A percentile compares a stretch with the other conserved stretches of the same genome.
These are phyloP conservation scores for Drosophila hamatofila DNA, from an alignment of 2,888 invertebrate genomes.

Conservation along the genomic window DNA sequence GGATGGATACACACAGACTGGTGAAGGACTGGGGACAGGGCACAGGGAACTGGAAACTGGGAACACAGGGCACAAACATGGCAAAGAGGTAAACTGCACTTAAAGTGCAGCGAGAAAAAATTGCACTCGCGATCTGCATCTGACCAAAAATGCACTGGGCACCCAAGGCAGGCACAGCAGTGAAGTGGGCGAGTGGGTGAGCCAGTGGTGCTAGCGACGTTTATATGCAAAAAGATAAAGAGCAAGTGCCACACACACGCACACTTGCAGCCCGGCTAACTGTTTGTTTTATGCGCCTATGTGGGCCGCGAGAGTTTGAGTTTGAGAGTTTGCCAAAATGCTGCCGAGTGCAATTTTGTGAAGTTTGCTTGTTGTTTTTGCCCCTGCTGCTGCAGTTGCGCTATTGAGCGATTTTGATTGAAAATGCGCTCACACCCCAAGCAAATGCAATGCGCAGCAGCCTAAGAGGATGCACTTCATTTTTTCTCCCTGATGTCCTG, in stretches of 20 bases:
- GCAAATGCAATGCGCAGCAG: conserved; percentile 9
- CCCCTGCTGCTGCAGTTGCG: conserved; percentile 52
- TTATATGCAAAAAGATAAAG: conserved; percentile 79
- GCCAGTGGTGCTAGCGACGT: conserved; percentile 55
- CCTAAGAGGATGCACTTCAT: conserved; percentile 49
- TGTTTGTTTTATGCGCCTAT: conserved; percentile 74
- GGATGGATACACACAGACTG: conserved; percentile 11
- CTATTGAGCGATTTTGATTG: conserved; percentile 79
- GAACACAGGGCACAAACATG: conserved; percentile 36
- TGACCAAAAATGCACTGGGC: conserved; percentile 80
- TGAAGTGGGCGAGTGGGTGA: conserved; percentile 12
- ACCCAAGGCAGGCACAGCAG: conserved; percentile 44
- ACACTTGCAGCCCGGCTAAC: conserved; percentile 33
- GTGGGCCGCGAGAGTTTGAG: conserved; percentile 64
- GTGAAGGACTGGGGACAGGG: background rate
- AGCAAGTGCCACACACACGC: conserved; percentile 66
- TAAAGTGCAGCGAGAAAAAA: conserved; percentile 82
- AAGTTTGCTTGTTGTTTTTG: conserved; percentile 62
- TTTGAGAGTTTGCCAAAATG: conserved; percentile 73
- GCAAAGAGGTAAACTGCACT: conserved; percentile 82
- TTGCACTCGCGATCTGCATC: conserved; percentile 68
- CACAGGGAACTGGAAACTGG: background rate
- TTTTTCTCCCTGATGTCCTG: background rate
- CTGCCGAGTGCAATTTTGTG: conserved; percentile 75
- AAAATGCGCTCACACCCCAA: conserved; percentile 64